Evolutionary conservation across 2,113 vertebrate genomes (phyloP).

Genomic region (Falcunculus frontatus): DNA sequence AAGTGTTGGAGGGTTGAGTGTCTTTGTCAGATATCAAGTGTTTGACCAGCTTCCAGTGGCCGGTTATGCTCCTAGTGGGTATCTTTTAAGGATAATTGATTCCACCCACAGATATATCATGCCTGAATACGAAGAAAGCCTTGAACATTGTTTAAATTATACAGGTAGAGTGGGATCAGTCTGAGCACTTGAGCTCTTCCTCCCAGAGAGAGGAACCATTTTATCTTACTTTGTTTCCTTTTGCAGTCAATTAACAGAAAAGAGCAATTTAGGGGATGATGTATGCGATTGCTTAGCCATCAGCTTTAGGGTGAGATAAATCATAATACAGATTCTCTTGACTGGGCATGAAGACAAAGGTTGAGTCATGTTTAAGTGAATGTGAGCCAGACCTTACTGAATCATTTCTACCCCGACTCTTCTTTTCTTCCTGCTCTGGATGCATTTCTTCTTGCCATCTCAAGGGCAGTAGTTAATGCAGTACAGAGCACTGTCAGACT

Average conservation of each 20-base stretch:
- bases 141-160: background rate
- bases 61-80: background rate
- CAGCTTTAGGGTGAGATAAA: constrained; percentile 5
- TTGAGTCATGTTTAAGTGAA: constrained; percentile 20
- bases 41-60: background rate
- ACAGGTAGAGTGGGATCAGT: background rate
- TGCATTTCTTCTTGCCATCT: background rate
- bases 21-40: background rate
- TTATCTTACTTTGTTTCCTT: constrained; percentile 32
- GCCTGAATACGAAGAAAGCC: background rate
- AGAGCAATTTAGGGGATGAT: constrained; percentile 2
- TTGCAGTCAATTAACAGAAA: constrained; percentile 31
- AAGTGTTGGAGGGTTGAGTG: background rate
- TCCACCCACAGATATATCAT: background rate
- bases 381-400: background rate
- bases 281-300: background rate
- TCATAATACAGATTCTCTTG: background rate
- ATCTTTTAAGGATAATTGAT: background rate
- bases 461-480: background rate
- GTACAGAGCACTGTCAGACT: background rate
- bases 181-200: background rate
- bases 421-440: background rate
- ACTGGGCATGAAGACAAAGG: constrained; percentile 18
- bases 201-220: background rate
- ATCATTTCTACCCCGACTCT: background rate